Percentiles rank a stretch among this genome's conserved stretches.
phyloP scores from a whole-genome alignment of 2,797 vertebrate species.

The Acrocephalus scirpaceus region DNA sequence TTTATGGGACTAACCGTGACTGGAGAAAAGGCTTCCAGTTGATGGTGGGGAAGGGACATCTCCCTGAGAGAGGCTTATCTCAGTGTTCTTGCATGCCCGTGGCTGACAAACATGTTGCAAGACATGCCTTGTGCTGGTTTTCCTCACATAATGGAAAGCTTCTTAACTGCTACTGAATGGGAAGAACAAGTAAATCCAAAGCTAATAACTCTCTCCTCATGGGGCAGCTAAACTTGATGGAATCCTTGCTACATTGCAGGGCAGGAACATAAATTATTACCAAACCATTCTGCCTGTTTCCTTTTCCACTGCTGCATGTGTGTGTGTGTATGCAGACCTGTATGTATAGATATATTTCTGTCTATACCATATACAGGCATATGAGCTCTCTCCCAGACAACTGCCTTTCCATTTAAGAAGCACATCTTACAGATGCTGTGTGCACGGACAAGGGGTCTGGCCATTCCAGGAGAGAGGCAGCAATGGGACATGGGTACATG shows the following conservation, averaged over 20 bases:
- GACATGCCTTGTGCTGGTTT: background rate
- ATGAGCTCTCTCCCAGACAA: background rate
- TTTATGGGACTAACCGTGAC: background rate
- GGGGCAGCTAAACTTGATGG: constrained; percentile 7
- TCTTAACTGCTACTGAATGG: background rate
- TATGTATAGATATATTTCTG: background rate
- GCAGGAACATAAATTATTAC: background rate
- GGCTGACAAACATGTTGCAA: background rate
- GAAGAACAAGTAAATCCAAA: constrained; percentile 6
- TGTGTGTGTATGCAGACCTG: background rate
- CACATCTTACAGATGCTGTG: background rate
- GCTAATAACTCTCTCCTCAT: background rate
- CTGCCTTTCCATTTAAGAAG: constrained; percentile 4
- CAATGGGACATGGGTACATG: background rate
- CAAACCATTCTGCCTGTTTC: background rate
- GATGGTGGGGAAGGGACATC: background rate
- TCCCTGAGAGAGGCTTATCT: background rate
- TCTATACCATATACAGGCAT: background rate
- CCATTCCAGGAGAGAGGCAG: background rate
- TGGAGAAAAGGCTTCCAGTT: background rate
- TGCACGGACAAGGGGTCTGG: background rate
- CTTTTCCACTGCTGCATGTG: constrained; percentile 18
- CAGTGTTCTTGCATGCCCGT: constrained; percentile 18
- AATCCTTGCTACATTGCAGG: background rate
- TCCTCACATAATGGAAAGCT: background rate